Evolutionary conservation across 2,113 vertebrate genomes (phyloP), one percentile per base, ranked within the genome.

Genomic region (Climacteris rufus): DNA sequence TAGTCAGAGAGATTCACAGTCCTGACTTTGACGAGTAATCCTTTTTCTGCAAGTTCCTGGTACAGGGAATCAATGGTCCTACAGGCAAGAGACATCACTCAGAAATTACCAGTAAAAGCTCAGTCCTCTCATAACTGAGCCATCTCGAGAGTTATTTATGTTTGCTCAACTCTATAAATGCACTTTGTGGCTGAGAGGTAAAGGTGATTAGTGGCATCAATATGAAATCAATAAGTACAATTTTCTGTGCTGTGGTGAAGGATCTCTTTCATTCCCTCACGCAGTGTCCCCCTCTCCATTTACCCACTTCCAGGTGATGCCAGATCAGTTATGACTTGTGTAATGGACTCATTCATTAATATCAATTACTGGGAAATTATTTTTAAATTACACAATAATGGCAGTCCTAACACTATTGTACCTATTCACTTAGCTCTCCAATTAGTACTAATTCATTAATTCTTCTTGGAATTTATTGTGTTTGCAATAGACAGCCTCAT

Each of bases 51-150:
- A 40, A 99, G 97, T 20, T 99, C 98, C 89, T 97, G 97, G 88
- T 97, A 99, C 63, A 99, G 98, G 31, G 98, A 99, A 61, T 99
- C 98, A 6, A 98, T 97, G 74, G 98, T 98, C 97, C 99, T 99
- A 11, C 1, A 45, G 88, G 94, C 27, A 78, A 95, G 91, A 97
- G 45, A 89, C 33, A 89, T 40, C 16, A 44, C 14, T 63, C 16
- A 65, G 66, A 44, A 53, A 44, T 0, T 0, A 4, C 2, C 23
- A 78, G 50, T 27, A 79, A 52, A 59, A 54, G 47, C 61, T 76
- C 47, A 85, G 57, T 33, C 17, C 37, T 80, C 74, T 31, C 35
- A 16, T 20, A 87, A 16, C 22, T 18, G n/a, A 59, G 60, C 6
- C 30, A 40, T 47, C 65, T 37, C 13, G 8, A 52, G 59, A 23